Base-by-base conservation (phyloP, 2,888 invertebrate species). In the Dolomedes plantarius region DNA sequence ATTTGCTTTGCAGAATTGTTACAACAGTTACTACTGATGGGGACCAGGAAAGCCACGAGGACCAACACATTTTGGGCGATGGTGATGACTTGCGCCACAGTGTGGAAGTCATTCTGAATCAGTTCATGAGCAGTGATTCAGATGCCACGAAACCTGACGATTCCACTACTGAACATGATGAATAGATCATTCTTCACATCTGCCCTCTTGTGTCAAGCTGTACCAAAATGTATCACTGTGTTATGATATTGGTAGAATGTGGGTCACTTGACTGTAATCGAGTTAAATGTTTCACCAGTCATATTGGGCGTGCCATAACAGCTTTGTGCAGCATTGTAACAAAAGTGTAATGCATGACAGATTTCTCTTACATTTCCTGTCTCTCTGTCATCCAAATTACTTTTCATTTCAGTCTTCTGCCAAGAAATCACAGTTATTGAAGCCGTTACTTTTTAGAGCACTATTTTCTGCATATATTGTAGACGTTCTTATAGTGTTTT, bases 401-500 rank as follows among this genome's bases (percentile, higher is more conserved):
- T 41, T 78, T 62, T 73, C 39, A 56, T 80, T 74, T 67, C 67
- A 29, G 27, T 74, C 62, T 39, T 85, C 31, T 32, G 50, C 56
- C 19, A 39, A 31, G 39, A 72, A 67, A 46, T 83, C 83, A 85
- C 83, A 50, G 76, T 83, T 67, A 67, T 65, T 73, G 27, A 72
- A 71, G 69, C 74, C 23, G 73, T 85, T 77, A 76, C 67, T 62
- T 71, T 85, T 77, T 85, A 85, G 77, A 71, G 83, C 83, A 85
- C 83, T 85, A 75, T 85, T 77, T 77, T 85, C 72, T 77, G 73
- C 83, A 85, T 73, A 50, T 82, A 39, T 77, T n/a, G 82, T 83
- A 85, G 83, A 85, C 68, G 39, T 77, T 85, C 83, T 73, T 27
- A 65, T 85, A 85, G 83, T 68, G 83, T 77, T 85, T 85, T 85